These are phyloP conservation scores for Pyrgus malvae DNA, from an alignment of 2,888 invertebrate genomes.

Conservation along the genomic window DNA sequence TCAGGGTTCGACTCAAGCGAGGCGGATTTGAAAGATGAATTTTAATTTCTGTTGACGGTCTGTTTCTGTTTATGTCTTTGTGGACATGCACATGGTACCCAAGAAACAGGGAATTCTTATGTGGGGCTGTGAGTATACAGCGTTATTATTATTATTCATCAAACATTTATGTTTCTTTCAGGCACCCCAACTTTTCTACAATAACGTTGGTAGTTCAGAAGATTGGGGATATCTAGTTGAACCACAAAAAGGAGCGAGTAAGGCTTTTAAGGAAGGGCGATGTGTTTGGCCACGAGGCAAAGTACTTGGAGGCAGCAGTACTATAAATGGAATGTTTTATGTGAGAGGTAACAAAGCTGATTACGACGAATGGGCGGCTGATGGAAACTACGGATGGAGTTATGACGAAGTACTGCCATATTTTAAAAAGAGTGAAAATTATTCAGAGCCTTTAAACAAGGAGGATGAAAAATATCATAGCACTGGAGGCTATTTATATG, in stretches of 20 bases:
- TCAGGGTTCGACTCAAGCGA: no score
- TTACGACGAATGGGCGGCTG: slow-evolving; percentile 84
- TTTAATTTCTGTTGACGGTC: no score
- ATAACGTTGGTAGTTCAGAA: slow-evolving; percentile 36
- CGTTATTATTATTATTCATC: background rate
- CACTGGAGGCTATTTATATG: slow-evolving; percentile 43
- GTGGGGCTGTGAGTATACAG: no score
- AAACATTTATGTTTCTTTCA: slow-evolving; percentile 25
- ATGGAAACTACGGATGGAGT: slow-evolving; percentile 78
- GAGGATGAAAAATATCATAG: slow-evolving; percentile 36
- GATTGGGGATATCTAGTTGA: slow-evolving; percentile 76
- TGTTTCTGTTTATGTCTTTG: no score
- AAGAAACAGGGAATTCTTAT: no score
- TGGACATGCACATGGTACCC: no score
- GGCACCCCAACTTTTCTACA: slow-evolving; percentile 33
- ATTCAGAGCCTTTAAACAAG: slow-evolving; percentile 81
- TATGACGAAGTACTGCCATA: slow-evolving; percentile 50
- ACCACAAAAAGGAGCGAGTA: slow-evolving; percentile 50
- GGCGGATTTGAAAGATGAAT: no score
- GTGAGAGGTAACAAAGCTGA: slow-evolving; percentile 84
- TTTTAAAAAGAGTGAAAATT: slow-evolving; percentile 51
- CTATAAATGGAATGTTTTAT: slow-evolving; percentile 85
- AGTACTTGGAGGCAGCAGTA: slow-evolving; percentile 84
- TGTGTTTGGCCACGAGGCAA: slow-evolving; percentile 81
- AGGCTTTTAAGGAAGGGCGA: slow-evolving; percentile 43